Percentiles rank a stretch among this genome's conserved stretches.
Evolutionary conservation across 2,797 vertebrate genomes (phyloP).

Genomic region (Gorsachius magnificus): DNA sequence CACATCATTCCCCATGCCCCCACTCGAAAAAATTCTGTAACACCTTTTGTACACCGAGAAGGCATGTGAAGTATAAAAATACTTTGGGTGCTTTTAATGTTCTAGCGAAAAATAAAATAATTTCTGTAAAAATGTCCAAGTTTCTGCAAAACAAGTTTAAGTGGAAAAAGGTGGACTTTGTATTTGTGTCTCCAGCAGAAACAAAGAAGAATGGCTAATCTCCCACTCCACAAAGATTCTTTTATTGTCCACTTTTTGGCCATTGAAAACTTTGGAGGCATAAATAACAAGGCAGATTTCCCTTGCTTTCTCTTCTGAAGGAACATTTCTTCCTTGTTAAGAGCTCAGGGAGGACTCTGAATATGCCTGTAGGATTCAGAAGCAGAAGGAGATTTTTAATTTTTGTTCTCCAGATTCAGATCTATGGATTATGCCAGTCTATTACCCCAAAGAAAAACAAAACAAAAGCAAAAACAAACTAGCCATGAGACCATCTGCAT

Average conservation of each 20-base stretch:
- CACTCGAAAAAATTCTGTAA: neutral
- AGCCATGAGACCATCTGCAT: constrained; percentile 14
- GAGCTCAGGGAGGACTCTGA: neutral
- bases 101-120: neutral
- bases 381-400: neutral
- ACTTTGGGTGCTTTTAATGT: neutral
- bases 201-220: constrained; percentile 1
- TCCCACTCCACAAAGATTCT: neutral
- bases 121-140: constrained; percentile 6
- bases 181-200: neutral
- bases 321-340: neutral
- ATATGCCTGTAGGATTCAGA: neutral
- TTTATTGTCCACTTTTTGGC: neutral
- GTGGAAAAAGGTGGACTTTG: neutral
- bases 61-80: neutral
- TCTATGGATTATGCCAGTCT: constrained; percentile 11
- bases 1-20: neutral
- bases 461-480: constrained; percentile 3
- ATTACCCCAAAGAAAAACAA: neutral
- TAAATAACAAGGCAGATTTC: neutral
- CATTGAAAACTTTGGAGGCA: neutral
- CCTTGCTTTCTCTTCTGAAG: neutral
- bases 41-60: neutral
- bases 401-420: constrained; percentile 37
- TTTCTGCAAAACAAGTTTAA: neutral